Conservation (phyloP, 2,888 invertebrate species). For the Nomada ruficornis region DNA sequence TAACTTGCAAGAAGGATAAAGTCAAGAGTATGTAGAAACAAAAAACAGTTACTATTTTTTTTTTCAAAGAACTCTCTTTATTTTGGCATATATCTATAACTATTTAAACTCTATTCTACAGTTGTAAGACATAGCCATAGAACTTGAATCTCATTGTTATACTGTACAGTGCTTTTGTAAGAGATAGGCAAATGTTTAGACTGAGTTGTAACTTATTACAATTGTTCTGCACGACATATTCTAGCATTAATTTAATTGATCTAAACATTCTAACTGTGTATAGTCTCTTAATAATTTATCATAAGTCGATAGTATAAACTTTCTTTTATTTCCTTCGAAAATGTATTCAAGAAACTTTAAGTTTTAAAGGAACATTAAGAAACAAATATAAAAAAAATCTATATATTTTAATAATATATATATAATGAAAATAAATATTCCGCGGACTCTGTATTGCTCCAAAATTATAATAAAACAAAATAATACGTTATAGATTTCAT, state of each 20-base stretch:
- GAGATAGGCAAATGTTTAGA: slow-evolving; percentile 52
- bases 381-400: slow-evolving; percentile 19
- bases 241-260: slow-evolving; percentile 35
- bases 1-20: slow-evolving; percentile 59
- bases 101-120: slow-evolving; percentile 60
- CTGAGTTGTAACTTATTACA: slow-evolving; percentile 54
- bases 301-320: slow-evolving; percentile 28
- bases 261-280: slow-evolving; percentile 32
- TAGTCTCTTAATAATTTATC: slow-evolving; percentile 17
- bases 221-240: slow-evolving; percentile 38
- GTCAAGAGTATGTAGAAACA: slow-evolving; percentile 68
- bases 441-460: background rate
- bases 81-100: slow-evolving; percentile 75
- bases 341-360: background rate
- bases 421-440: background rate
- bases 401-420: background rate
- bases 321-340: slow-evolving; percentile 21
- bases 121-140: slow-evolving; percentile 56
- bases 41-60: slow-evolving; percentile 63
- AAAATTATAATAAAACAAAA: slow-evolving; percentile 27
- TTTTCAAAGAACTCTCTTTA: slow-evolving; percentile 75
- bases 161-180: slow-evolving; percentile 59
- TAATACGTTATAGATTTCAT: slow-evolving; percentile 5
- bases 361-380: background rate
- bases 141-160: slow-evolving; percentile 44